phyloP scores from a whole-genome alignment of 2,888 invertebrate genomes.

The Xanthorhoe designata region DNA sequence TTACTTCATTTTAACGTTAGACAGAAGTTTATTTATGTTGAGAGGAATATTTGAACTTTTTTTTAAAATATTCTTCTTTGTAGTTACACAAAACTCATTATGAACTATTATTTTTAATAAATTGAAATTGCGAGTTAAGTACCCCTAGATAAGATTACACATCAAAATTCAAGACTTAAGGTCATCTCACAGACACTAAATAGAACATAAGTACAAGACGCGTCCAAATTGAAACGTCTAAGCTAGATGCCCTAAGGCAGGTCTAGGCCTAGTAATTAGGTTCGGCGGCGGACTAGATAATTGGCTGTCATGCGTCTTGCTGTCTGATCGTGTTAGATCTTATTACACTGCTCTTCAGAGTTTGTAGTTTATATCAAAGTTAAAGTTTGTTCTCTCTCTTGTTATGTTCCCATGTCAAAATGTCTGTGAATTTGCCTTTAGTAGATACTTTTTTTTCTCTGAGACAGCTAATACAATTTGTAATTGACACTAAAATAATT shows the following conservation, averaged over 20 bases:
- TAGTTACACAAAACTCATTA: neutral
- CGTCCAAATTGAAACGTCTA: conserved; percentile 27
- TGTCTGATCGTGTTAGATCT: conserved; percentile 2
- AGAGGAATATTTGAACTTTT: no score
- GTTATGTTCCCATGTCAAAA: no score
- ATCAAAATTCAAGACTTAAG: neutral
- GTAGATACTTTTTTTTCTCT: no score
- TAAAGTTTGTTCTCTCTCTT: no score
- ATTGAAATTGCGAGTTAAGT: no score
- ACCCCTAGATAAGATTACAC: neutral
- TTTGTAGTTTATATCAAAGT: neutral
- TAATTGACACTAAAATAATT: no score
- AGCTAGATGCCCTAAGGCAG: neutral
- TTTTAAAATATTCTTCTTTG: no score
- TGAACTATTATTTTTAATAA: no score
- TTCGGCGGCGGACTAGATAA: conserved; percentile 32
- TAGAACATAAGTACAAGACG: conserved; percentile 2
- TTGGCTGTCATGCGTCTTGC: conserved; percentile 33
- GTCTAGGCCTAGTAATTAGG: conserved; percentile 29
- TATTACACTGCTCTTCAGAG: neutral
- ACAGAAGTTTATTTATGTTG: no score
- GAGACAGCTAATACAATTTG: no score
- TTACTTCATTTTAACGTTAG: no score
- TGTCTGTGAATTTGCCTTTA: no score
- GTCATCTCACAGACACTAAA: neutral